phyloP scores from a whole-genome alignment of 2,888 invertebrate genomes.

The Epistrophe grossulariae region DNA sequence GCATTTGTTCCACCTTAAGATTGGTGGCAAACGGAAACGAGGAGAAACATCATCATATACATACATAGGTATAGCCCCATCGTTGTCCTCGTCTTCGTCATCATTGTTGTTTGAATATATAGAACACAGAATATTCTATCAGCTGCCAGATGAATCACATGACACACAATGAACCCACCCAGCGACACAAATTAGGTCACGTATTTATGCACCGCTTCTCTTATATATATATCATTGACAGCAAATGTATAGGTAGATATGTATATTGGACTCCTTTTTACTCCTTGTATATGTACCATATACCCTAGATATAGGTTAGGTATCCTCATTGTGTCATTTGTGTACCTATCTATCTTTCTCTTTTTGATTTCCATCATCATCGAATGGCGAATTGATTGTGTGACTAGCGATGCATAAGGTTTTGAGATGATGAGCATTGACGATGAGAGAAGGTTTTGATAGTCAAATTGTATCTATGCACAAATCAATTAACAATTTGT shows the following conservation, averaged over 20 bases:
- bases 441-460: slow-evolving; percentile 47
- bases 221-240: slow-evolving; percentile 11
- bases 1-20: slow-evolving; percentile 64
- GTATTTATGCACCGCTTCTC: slow-evolving; percentile 70
- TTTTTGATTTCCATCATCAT: slow-evolving; percentile 58
- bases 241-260: background rate
- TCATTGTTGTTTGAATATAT: background rate
- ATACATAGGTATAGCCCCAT: background rate
- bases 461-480: slow-evolving; percentile 36
- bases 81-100: background rate
- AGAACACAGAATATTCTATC: slow-evolving; percentile 25
- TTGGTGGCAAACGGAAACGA: slow-evolving; percentile 41
- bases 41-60: slow-evolving; percentile 34
- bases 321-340: slow-evolving; percentile 34
- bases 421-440: slow-evolving; percentile 36
- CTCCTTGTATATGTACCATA: background rate
- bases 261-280: slow-evolving; percentile 2
- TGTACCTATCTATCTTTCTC: slow-evolving; percentile 29
- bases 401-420: slow-evolving; percentile 43
- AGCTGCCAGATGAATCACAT: slow-evolving; percentile 59
- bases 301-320: slow-evolving; percentile 1
- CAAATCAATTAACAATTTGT: slow-evolving; percentile 46
- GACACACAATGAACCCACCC: slow-evolving; percentile 41
- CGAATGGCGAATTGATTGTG: slow-evolving; percentile 44
- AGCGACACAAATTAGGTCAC: slow-evolving; percentile 69